Evolutionary conservation across 2,113 vertebrate genomes (phyloP).

Genomic region (Vireo altiloquus): DNA sequence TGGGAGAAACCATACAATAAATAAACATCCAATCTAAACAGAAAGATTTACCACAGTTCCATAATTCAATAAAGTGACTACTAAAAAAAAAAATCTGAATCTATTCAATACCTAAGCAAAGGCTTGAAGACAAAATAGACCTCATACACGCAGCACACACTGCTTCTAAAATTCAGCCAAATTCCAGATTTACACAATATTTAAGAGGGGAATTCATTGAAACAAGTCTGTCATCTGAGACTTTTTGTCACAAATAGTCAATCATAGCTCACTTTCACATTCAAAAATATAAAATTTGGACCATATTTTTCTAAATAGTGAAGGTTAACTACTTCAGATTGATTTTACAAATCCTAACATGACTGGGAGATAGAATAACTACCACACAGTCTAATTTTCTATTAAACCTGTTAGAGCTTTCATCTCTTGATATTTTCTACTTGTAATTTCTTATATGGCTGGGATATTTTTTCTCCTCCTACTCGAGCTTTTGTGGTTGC

Average conservation of each 20-base stretch:
- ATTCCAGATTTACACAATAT: background rate
- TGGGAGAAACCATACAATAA: background rate
- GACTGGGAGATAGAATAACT: background rate
- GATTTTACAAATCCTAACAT: background rate
- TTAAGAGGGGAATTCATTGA: background rate
- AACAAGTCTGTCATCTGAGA: background rate
- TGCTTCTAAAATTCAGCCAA: background rate
- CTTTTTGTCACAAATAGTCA: background rate
- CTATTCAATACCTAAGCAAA: background rate
- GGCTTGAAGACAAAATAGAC: background rate
- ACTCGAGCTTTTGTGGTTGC: background rate
- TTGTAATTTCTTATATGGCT: background rate
- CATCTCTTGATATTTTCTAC: background rate
- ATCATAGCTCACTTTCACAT: background rate
- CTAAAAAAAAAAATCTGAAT: background rate
- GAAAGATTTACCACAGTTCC: background rate
- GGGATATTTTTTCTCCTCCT: background rate
- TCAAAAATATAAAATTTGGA: background rate
- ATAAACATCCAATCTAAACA: background rate
- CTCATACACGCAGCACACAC: background rate
- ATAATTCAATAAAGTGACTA: background rate
- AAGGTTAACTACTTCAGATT: background rate
- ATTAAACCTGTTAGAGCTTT: background rate
- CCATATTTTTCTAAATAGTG: background rate
- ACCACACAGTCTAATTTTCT: background rate